Conservation (phyloP, 2,888 invertebrate species). For the Megalurothrips usitatus region DNA sequence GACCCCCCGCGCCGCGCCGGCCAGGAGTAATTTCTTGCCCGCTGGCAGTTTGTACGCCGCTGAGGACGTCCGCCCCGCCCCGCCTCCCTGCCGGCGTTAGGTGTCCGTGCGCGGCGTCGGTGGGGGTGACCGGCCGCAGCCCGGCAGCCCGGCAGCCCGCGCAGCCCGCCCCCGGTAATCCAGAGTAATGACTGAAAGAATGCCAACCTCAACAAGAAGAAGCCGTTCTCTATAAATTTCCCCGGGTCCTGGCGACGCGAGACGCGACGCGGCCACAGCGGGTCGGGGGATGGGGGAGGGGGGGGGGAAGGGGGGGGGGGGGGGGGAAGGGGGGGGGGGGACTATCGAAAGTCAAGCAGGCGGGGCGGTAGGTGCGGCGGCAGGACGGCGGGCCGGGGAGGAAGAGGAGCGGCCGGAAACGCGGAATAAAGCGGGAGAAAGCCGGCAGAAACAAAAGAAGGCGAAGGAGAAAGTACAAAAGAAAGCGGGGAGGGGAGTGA, state of each 20-base stretch:
- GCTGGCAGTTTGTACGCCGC: no score
- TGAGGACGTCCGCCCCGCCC: no score
- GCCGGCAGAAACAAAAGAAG: background rate
- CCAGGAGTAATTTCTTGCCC: no score
- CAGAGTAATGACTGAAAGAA: conserved; percentile 23
- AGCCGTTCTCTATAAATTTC: conserved; percentile 6
- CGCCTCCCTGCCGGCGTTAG: no score
- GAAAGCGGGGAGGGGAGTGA: background rate
- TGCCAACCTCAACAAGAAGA: conserved; percentile 25
- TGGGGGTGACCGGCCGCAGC: no score
- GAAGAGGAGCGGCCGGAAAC: background rate
- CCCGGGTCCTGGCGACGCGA: background rate
- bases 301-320: background rate
- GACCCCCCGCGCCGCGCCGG: no score
- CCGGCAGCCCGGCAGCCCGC: background rate
- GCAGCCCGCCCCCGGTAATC: background rate
- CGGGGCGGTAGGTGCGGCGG: background rate
- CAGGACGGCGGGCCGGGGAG: background rate
- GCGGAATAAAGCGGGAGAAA: background rate
- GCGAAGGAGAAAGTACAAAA: background rate
- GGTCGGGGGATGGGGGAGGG: background rate
- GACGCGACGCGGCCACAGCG: background rate
- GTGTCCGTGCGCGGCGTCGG: no score
- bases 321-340: background rate
- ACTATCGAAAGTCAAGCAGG: background rate